Percentiles rank a stretch among this genome's conserved stretches.
phyloP scores from a whole-genome alignment of 2,797 vertebrate genomes.

The Neosilurus mollespiculum region DNA sequence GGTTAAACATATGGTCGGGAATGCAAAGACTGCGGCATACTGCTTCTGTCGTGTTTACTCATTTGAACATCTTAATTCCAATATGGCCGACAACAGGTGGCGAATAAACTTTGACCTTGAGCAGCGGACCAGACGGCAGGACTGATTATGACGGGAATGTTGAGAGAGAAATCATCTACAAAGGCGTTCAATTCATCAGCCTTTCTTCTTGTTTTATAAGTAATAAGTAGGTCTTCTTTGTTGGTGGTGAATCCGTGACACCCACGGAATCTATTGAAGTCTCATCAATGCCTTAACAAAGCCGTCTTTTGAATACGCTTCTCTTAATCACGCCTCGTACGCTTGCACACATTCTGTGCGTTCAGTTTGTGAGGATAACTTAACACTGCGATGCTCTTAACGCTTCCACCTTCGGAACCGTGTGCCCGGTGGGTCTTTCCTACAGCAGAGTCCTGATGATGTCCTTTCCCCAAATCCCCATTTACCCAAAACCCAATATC shows the following conservation, averaged over 20 bases:
- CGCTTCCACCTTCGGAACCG: not conserved
- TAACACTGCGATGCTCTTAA: not conserved
- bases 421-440: not conserved
- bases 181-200: not conserved
- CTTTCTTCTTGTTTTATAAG: conserved; percentile 10
- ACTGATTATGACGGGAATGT: not conserved
- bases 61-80: conserved; percentile 11
- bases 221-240: conserved; percentile 7
- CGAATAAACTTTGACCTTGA: not conserved
- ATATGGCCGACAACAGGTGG: conserved; percentile 19
- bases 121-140: not conserved
- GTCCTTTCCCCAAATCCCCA: not conserved
- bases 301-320: conserved; percentile 19
- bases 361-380: not conserved
- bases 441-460: not conserved
- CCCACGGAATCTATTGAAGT: conserved; percentile 5
- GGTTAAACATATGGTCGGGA: not conserved
- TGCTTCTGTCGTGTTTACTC: conserved; percentile 12
- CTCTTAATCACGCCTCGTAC: conserved; percentile 38
- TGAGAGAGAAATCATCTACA: not conserved
- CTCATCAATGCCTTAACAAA: conserved; percentile 18
- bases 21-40: not conserved
- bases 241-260: conserved; percentile 5
- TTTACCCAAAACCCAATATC: not conserved
- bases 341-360: not conserved